A percentile compares a stretch with the other conserved stretches of the same genome.
Conservation (phyloP, 2,797 vertebrate species). For the Halcyon leucocephala region DNA sequence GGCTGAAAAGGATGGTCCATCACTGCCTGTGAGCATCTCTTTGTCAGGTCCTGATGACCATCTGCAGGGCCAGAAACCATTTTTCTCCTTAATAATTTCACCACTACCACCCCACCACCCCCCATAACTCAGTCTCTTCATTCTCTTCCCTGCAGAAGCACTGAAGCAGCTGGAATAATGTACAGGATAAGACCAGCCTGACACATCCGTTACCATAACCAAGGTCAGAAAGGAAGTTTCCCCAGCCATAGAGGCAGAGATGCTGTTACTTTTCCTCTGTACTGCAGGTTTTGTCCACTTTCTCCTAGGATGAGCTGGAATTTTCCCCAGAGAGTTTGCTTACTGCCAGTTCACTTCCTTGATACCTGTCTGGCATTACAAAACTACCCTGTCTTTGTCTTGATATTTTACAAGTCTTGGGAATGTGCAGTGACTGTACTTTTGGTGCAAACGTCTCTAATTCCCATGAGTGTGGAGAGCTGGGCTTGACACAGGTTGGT, state of each 20-base stretch:
- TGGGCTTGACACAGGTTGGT: neutral
- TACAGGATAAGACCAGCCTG: neutral
- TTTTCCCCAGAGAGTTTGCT: neutral
- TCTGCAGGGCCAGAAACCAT: slow-evolving; percentile 17
- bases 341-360: neutral
- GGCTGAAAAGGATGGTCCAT: neutral
- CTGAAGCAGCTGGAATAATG: neutral
- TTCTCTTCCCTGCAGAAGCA: neutral
- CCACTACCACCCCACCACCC: neutral
- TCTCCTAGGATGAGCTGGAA: neutral
- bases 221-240: neutral
- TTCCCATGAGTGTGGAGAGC: neutral
- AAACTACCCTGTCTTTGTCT: neutral
- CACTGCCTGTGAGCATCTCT: neutral
- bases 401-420: neutral
- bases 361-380: neutral
- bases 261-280: neutral
- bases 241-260: neutral
- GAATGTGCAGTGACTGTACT: neutral
- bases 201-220: neutral
- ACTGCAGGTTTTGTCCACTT: neutral
- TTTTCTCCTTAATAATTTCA: neutral
- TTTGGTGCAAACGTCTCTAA: neutral
- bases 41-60: slow-evolving; percentile 12
- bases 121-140: neutral